These are phyloP conservation scores for Caenorhabditis panamensis DNA, from an alignment of 2,888 invertebrate species.

Conservation along the genomic window DNA sequence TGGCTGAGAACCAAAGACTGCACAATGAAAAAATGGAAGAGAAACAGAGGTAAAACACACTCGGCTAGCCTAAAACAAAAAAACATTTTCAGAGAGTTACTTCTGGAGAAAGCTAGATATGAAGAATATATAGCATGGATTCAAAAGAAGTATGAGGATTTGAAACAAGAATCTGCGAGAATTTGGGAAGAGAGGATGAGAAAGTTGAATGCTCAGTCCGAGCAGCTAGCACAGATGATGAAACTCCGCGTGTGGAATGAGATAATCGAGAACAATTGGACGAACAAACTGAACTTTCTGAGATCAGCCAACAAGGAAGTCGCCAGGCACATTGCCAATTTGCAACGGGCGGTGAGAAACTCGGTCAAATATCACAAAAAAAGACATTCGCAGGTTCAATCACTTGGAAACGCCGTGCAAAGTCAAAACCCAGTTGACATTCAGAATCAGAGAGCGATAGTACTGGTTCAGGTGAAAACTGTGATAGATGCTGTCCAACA, in stretches of 20 bases:
- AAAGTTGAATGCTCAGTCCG: conserved; percentile 18
- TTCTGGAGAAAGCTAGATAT: conserved; percentile 6
- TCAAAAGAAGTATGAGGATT: neutral
- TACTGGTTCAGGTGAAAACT: neutral
- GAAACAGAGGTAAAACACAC: neutral
- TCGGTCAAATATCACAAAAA: neutral
- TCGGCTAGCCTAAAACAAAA: no score
- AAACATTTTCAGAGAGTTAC: conserved; percentile 7
- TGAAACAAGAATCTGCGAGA: conserved; percentile 7
- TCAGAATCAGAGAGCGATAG: neutral
- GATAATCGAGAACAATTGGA: conserved; percentile 35
- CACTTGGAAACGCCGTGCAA: neutral
- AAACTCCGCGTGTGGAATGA: conserved; percentile 24
- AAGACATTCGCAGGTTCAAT: neutral
- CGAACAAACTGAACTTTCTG: conserved; percentile 27
- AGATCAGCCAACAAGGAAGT: conserved; percentile 14
- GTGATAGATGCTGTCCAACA: neutral
- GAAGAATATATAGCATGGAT: conserved; percentile 1
- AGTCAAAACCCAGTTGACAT: neutral
- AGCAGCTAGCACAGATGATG: conserved; percentile 5
- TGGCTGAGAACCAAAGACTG: neutral
- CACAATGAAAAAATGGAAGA: neutral
- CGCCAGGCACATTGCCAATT: neutral
- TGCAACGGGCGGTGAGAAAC: neutral
- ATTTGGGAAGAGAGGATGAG: neutral